These are phyloP conservation scores for Carlito syrichta DNA, from an alignment of 2,113 vertebrate species.

Conservation along the genomic window DNA sequence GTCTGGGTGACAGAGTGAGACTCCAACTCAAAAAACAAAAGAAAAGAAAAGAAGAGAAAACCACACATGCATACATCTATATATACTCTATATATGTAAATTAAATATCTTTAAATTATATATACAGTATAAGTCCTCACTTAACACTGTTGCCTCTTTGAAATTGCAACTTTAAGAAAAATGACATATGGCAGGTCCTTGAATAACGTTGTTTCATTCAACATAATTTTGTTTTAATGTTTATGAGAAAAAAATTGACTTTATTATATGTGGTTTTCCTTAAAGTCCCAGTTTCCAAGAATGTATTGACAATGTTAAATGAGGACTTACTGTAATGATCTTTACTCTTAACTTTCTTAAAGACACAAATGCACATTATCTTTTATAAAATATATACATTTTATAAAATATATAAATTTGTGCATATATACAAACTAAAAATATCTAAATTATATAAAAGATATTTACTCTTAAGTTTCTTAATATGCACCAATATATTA, in stretches of 20 bases:
- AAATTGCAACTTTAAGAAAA: neutral
- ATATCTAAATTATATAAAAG: neutral
- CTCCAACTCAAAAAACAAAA: too few relatives aligned
- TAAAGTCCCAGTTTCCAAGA: neutral
- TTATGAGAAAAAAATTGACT: neutral
- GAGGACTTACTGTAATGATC: neutral
- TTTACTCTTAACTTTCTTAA: neutral
- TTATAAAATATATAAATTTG: neutral
- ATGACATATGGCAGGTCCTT: neutral
- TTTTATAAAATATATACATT: too few relatives aligned
- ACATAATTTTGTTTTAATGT: neutral
- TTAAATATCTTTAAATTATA: neutral
- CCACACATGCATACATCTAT: neutral
- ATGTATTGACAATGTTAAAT: neutral
- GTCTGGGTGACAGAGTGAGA: too few relatives aligned
- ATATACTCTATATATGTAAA: neutral
- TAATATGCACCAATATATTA: neutral
- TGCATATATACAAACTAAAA: neutral
- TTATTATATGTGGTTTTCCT: neutral
- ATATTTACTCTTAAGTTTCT: neutral
- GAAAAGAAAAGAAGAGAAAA: too few relatives aligned
- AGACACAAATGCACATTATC: accelerated
- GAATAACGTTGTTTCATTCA: too few relatives aligned
- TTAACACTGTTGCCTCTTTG: neutral
- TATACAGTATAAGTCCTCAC: neutral